These are phyloP conservation scores for Oreochromis aureus DNA, from an alignment of 2,113 vertebrate genomes.

Conservation along the genomic window DNA sequence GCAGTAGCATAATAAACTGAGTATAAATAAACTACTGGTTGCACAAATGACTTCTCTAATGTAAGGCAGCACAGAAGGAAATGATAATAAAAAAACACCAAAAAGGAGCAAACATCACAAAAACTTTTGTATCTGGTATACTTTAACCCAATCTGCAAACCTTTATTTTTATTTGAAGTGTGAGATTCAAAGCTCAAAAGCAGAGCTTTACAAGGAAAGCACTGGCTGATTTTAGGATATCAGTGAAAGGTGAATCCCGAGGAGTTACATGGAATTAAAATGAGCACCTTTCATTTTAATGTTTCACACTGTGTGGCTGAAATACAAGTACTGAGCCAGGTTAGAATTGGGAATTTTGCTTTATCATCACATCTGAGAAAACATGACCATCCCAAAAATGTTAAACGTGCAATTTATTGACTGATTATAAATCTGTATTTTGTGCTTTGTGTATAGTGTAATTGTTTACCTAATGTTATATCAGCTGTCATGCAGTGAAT, in stretches of 20 bases:
- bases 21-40: not conserved
- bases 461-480: not conserved
- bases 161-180: not conserved
- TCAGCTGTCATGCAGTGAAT: not conserved
- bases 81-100: rapidly evolving
- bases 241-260: not conserved
- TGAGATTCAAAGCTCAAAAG: not conserved
- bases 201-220: not conserved
- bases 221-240: not conserved
- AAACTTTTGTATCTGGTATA: not conserved
- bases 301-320: not conserved
- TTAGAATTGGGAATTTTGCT: not conserved
- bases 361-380: not conserved
- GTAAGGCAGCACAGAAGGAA: not conserved
- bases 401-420: not conserved
- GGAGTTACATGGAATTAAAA: not conserved
- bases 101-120: not conserved
- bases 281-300: not conserved
- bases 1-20: not conserved
- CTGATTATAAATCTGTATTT: not conserved
- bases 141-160: too few relatives aligned
- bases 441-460: not conserved
- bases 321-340: not conserved
- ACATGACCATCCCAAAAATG: not conserved
- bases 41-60: not conserved